Evolutionary conservation across 2,797 vertebrate species (phyloP).

Genomic region (Darevskia mixta): DNA sequence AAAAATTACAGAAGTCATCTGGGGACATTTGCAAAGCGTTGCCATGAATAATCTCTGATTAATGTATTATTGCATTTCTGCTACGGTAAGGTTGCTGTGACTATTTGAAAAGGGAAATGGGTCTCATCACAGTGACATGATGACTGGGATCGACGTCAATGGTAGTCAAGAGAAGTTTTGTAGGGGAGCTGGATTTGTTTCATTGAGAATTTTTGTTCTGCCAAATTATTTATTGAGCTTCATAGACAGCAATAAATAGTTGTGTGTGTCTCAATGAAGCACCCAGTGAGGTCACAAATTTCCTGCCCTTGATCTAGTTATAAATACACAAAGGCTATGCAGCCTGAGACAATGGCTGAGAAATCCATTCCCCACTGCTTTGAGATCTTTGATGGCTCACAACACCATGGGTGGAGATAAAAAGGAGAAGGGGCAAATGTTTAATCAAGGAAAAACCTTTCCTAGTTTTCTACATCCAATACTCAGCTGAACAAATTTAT

Average conservation of each 20-base stretch:
- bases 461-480: too few species aligned
- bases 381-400: background rate
- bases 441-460: background rate
- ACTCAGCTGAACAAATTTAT: too few species aligned
- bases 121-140: background rate
- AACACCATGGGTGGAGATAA: background rate
- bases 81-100: background rate
- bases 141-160: background rate
- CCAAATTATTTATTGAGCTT: too few species aligned
- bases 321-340: background rate
- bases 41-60: slow-evolving; percentile 41
- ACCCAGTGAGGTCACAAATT: background rate
- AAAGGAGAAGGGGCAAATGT: background rate
- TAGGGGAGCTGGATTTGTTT: background rate
- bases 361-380: background rate
- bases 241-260: background rate
- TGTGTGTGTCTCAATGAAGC: background rate
- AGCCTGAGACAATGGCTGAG: background rate
- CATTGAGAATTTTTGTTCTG: background rate
- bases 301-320: background rate
- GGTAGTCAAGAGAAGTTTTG: background rate
- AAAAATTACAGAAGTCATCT: slow-evolving; percentile 37
- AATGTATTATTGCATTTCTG: slow-evolving; percentile 5
- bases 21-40: slow-evolving; percentile 36
- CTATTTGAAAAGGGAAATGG: slow-evolving; percentile 6